Conservation (phyloP, 2,113 vertebrate species). For the Corythaixoides concolor region DNA sequence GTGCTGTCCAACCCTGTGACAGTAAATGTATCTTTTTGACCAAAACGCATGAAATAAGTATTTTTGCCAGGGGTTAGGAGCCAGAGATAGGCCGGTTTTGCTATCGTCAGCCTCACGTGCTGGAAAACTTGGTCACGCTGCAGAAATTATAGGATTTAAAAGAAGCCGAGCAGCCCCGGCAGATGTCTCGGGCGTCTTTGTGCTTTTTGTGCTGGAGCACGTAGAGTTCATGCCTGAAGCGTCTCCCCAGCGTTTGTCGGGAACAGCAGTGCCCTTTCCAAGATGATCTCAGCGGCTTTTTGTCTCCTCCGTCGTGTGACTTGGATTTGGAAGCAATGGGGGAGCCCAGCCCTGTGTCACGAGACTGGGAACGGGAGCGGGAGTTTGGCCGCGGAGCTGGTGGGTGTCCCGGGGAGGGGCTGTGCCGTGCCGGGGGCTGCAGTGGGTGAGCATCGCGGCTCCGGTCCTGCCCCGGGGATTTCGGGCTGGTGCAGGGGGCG, state of each 20-base stretch:
- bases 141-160: not conserved
- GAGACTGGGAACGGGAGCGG: not conserved
- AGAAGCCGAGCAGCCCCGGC: not conserved
- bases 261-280: not conserved
- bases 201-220: not conserved
- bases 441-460: accelerated
- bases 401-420: not conserved
- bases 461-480: not conserved
- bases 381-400: accelerated
- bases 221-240: not conserved
- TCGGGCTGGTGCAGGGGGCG: not conserved
- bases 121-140: not conserved
- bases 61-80: not conserved
- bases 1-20: not conserved
- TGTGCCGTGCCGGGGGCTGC: not conserved
- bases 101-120: not conserved
- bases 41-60: not conserved
- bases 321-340: not conserved
- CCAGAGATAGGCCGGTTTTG: not conserved
- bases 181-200: not conserved
- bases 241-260: not conserved
- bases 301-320: not conserved
- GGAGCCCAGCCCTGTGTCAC: not conserved
- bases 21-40: not conserved
- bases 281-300: slow-evolving; percentile 16